Evolutionary conservation across 2,888 invertebrate species (phyloP).

Genomic region (Dolomedes plantarius): DNA sequence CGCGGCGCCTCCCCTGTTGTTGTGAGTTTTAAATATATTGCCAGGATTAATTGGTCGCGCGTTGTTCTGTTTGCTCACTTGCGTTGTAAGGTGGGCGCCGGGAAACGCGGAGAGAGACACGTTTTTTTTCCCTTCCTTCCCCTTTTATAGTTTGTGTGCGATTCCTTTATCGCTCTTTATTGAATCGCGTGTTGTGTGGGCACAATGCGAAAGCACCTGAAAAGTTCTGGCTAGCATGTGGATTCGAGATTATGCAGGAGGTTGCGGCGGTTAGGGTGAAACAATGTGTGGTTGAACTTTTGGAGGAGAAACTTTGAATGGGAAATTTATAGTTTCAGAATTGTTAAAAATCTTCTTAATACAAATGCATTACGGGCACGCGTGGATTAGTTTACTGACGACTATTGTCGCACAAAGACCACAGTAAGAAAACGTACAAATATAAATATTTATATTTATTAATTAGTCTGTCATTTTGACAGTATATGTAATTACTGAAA

Average conservation of each 20-base stretch:
- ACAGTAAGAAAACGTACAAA: too few species aligned
- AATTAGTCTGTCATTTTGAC: too few species aligned
- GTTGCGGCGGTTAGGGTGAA: background rate
- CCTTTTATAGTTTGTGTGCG: background rate
- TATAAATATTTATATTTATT: too few species aligned
- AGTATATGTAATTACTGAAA: too few species aligned
- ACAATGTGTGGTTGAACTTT: background rate
- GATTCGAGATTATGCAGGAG: background rate
- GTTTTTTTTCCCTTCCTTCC: slow-evolving; percentile 7
- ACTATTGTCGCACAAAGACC: too few species aligned
- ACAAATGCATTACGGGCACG: too few species aligned
- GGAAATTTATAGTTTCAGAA: too few species aligned
- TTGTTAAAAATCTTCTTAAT: too few species aligned
- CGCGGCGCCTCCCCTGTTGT: background rate
- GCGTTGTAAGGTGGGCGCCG: background rate
- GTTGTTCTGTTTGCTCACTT: slow-evolving; percentile 23
- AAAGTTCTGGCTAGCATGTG: background rate
- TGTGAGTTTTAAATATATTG: background rate
- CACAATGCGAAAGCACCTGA: background rate
- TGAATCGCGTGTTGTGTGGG: background rate
- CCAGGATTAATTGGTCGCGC: slow-evolving; percentile 48
- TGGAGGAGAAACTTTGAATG: background rate
- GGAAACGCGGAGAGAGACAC: background rate
- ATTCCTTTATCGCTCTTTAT: background rate
- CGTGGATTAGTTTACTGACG: too few species aligned